phyloP scores from a whole-genome alignment of 2,797 vertebrate species.

The Lerista edwardsae region DNA sequence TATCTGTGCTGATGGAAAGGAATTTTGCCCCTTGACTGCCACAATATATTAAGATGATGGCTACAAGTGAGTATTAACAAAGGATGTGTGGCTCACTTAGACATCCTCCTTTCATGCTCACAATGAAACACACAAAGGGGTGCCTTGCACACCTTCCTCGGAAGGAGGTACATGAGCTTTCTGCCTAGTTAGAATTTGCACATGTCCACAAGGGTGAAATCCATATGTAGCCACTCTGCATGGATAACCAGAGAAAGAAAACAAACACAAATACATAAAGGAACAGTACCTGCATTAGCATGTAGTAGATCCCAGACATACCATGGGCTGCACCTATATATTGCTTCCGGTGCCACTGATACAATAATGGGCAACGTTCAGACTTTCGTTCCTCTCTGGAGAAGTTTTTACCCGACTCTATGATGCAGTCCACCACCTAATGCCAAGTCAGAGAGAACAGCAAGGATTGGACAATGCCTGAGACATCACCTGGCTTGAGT shows the following conservation, averaged over 20 bases:
- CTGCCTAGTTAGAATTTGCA: background rate
- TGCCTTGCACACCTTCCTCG: background rate
- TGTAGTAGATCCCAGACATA: slow-evolving; percentile 91
- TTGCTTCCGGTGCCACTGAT: slow-evolving; percentile 98
- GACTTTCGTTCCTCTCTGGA: slow-evolving; percentile 89
- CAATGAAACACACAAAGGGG: background rate
- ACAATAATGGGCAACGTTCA: slow-evolving; percentile 92
- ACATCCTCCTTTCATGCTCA: background rate
- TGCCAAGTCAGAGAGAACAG: background rate
- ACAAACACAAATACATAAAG: background rate
- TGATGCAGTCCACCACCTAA: slow-evolving; percentile 87
- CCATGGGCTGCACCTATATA: slow-evolving; percentile 96
- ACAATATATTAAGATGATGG: background rate
- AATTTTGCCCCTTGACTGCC: background rate
- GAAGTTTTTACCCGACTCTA: slow-evolving; percentile 90
- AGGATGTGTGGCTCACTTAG: too few relatives aligned
- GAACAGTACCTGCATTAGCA: slow-evolving; percentile 88
- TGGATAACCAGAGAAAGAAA: background rate
- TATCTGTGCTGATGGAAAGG: background rate
- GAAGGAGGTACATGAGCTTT: background rate
- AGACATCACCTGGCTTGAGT: background rate
- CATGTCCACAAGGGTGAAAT: background rate
- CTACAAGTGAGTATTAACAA: background rate
- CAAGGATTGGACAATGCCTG: background rate
- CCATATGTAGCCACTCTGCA: background rate